These are phyloP conservation scores for Larimichthys polyactis DNA, from an alignment of 2,113 vertebrate genomes.

Conservation along the genomic window DNA sequence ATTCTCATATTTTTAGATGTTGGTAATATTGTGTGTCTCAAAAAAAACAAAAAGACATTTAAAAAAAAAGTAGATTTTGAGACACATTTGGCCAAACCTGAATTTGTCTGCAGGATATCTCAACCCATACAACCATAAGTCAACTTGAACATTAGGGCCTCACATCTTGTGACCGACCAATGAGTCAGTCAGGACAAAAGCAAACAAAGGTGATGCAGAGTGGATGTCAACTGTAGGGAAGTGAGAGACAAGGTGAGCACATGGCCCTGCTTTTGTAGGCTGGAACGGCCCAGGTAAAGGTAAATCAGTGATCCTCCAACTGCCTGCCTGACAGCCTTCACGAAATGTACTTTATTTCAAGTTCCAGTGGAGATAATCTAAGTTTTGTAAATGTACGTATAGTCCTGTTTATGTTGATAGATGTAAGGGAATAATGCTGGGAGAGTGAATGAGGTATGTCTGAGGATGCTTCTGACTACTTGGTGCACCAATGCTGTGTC, in stretches of 20 bases:
- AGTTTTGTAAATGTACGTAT: neutral
- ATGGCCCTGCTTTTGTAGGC: neutral
- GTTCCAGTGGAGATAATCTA: neutral
- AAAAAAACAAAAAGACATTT: neutral
- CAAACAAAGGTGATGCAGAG: neutral
- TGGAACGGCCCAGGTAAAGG: neutral
- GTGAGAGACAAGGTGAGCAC: neutral
- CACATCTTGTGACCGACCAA: neutral
- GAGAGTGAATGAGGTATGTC: too few species aligned
- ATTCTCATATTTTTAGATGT: neutral
- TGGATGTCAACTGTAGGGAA: neutral
- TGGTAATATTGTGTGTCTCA: neutral
- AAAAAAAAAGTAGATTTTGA: neutral
- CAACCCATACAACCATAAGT: neutral
- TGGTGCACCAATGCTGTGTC: neutral
- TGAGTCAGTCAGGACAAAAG: neutral
- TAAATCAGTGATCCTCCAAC: neutral
- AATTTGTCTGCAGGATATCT: neutral
- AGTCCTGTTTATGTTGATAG: neutral
- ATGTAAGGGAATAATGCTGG: too few species aligned
- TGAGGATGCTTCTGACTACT: neutral
- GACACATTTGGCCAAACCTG: too few species aligned
- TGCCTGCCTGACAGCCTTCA: neutral
- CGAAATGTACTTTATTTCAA: neutral
- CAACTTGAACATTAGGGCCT: neutral